Percentiles rank a stretch among this genome's conserved stretches.
Conservation (phyloP, 2,888 invertebrate genomes). For the Aproaerema taeniolella region DNA sequence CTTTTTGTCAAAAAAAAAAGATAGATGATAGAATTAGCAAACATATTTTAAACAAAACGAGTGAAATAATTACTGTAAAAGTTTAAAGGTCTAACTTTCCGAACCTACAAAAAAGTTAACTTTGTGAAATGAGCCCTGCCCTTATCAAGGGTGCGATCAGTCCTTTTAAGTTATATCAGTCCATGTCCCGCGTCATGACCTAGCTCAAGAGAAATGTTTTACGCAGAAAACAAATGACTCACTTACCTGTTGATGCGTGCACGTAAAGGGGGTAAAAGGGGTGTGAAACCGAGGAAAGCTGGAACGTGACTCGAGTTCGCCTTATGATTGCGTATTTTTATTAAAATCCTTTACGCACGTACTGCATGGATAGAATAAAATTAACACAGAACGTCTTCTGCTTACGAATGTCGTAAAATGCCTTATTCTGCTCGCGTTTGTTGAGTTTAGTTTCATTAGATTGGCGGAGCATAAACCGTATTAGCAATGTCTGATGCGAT, state of each 20-base stretch:
- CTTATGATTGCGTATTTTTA: constrained; percentile 44
- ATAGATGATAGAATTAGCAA: too few relatives aligned
- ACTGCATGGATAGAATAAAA: constrained; percentile 34
- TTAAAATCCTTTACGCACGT: constrained; percentile 32
- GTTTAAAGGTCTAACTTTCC: too few relatives aligned
- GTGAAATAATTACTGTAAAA: too few relatives aligned
- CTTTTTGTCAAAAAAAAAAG: too few relatives aligned
- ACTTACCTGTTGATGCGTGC: constrained; percentile 65
- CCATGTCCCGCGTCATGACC: constrained; percentile 39
- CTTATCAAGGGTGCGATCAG: too few relatives aligned
- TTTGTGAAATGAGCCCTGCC: too few relatives aligned
- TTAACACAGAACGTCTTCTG: constrained; percentile 16
- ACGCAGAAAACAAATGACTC: constrained; percentile 57
- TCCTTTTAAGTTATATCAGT: constrained; percentile 29
- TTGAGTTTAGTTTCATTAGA: constrained; percentile 8
- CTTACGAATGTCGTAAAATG: constrained; percentile 1
- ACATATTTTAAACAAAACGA: too few relatives aligned
- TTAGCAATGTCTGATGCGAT: too few relatives aligned
- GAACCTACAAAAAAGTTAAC: too few relatives aligned
- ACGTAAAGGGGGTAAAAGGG: constrained; percentile 37
- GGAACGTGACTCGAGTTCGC: constrained; percentile 45
- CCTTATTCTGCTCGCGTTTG: constrained; percentile 13
- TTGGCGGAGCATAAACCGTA: too few relatives aligned
- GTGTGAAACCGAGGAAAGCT: constrained; percentile 32
- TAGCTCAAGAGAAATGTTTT: constrained; percentile 49